Evolutionary conservation across 2,797 vertebrate species (phyloP).

Genomic region (Myotis findleyi): DNA sequence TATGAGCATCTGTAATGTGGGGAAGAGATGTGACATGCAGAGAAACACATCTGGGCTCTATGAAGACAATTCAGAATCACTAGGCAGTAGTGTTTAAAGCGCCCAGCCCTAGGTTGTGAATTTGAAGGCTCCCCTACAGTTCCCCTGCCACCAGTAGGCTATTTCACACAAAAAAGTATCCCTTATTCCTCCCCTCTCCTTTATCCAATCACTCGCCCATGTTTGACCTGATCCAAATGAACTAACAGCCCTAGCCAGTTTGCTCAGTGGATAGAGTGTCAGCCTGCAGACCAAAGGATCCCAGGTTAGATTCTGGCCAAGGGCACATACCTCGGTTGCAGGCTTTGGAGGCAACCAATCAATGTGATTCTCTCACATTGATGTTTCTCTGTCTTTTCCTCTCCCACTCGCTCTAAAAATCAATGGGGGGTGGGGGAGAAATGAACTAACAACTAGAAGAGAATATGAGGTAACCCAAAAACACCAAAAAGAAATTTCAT

Average conservation of each 20-base stretch:
- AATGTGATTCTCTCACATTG: too few species aligned
- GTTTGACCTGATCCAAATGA: neutral
- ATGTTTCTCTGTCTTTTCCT: too few species aligned
- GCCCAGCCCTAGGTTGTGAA: neutral
- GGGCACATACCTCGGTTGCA: too few species aligned
- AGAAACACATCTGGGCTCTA: neutral
- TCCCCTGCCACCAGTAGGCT: neutral
- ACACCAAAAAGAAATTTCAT: neutral
- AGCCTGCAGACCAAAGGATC: too few species aligned
- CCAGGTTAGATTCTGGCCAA: too few species aligned
- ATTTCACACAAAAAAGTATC: neutral
- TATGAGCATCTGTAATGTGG: neutral
- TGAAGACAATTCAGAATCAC: neutral
- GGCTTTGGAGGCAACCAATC: too few species aligned
- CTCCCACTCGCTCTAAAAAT: too few species aligned
- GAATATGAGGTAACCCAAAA: neutral
- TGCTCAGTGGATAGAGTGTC: too few species aligned
- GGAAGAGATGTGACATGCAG: neutral
- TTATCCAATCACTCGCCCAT: neutral
- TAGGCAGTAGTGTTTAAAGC: neutral
- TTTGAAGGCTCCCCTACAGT: neutral
- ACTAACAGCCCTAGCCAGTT: too few species aligned
- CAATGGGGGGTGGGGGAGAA: too few species aligned
- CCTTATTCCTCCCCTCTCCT: neutral
- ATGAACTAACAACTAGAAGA: neutral